Evolutionary conservation across 1,140 invertebrate species (phyloP).

Genomic region (Uloborus diversus): DNA sequence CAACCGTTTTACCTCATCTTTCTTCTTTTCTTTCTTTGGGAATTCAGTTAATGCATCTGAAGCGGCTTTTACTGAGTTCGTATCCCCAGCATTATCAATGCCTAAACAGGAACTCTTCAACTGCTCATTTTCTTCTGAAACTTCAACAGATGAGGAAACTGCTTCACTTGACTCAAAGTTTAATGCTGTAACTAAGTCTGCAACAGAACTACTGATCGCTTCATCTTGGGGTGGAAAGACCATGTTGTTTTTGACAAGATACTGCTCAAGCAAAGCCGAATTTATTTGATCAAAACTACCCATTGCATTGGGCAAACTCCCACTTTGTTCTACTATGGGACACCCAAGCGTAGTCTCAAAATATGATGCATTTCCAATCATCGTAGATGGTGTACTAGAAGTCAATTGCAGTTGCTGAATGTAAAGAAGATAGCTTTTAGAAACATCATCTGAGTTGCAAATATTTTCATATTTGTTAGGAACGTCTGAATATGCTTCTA

Average conservation of each 20-base stretch:
- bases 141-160: conserved; percentile 24
- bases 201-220: conserved; percentile 33
- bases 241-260: background rate
- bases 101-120: background rate
- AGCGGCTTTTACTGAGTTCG: too few species aligned
- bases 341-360: background rate
- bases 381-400: background rate
- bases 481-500: background rate
- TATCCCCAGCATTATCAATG: too few species aligned
- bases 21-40: background rate
- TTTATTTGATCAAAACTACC: too few species aligned
- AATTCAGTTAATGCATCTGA: background rate
- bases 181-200: background rate
- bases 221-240: conserved; percentile 13
- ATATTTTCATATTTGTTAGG: background rate
- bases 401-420: conserved; percentile 8
- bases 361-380: background rate
- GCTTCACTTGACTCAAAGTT: conserved; percentile 11
- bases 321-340: too few species aligned
- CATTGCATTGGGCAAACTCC: too few species aligned
- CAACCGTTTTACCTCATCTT: background rate
- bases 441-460: background rate
- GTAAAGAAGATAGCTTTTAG: conserved; percentile 24
- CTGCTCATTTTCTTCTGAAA: background rate
- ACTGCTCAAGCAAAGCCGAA: background rate